Base-by-base conservation (phyloP, 2,888 invertebrate genomes). In the Drosophila borborema region DNA sequence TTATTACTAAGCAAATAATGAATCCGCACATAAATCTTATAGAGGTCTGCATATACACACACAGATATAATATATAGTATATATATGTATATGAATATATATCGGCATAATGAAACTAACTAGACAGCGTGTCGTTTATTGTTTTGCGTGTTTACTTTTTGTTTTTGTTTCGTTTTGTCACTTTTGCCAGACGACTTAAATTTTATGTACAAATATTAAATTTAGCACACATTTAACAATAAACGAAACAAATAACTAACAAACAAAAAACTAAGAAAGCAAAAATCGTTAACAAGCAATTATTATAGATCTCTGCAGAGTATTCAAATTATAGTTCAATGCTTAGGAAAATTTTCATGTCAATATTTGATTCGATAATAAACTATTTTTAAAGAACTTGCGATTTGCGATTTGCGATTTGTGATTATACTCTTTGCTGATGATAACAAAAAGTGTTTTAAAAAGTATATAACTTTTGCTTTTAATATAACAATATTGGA, bases 91-190 rank as follows among this genome's bases (percentile, higher is more conserved):
- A 2, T 41, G 4, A 10, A 18, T 46, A 46, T 45, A 14, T 48
- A 20, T 45, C 14, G n/a, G 1, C n/a, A 28, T 40, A 61, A 46
- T 55, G 48, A n/a, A 64, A 40, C 34, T 51, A 71, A 64, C 81
- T 67, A 77, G 77, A 77, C 77, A 77, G 77, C 77, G 77, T 64
- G 77, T 77, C 77, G 77, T 80, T 60, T 31, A 76, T 45, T 60
- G 28, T 45, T 55, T 49, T 23, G 40, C 55, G 55, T 55, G 55
- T 55, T 64, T 58, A 36, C 45, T 49, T 54, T 66, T 38, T 67
- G 34, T 34, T 12, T 18, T 23, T 66, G 14, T 23, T 3, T 12
- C 40, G 61, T 43, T 64, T 23, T 75, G 71, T 64, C 61, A 74
- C 53, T 46, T 77, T 66, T 67, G 74, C 64, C 61, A 77, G 73